Base-by-base conservation (phyloP, 2,888 invertebrate species). In the Caenorhabditis japonica region DNA sequence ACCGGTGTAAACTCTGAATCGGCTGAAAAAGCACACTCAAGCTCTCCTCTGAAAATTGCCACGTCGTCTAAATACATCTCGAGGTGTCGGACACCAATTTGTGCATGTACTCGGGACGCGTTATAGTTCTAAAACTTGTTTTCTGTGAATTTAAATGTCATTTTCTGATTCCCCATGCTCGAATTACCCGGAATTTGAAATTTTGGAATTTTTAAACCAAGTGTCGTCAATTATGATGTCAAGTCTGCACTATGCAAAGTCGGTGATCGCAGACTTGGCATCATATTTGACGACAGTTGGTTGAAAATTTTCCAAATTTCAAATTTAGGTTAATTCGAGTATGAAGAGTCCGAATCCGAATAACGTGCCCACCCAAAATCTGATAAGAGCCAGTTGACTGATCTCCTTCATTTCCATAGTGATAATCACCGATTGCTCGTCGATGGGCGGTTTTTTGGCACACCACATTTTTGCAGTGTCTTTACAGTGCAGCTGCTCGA, bases 71-170 rank as follows among this genome's bases (percentile, higher is more conserved):
- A 52, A 39, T 13, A 21, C 38, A 94, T 92, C 72, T 92, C 91
- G 12, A 93, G 89, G 83, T 93, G 90, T 81, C 91, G 91, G 5
- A 92, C 92, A 47, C 94, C 94, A 69, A 93, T 91, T 64, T 92
- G 91, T 0, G 93, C 93, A 88, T 94, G 92, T 80, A 94, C 93
- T 71, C 94, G 90, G 0, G 94, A 94, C 88, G 94, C 94, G 88
- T 94, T 94, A 88, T 94, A 94, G 88, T 94, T 94, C 94, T 94
- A 88, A 43, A 87, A 80, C 8, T 13, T 44, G 39, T 44, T 23
- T 46, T 38, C 44, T 15, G 13, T 38, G 13, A 39, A 1, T n/a
- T n/a, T n/a, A n/a, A n/a, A n/a, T n/a, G n/a, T n/a, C n/a, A n/a
- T n/a, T n/a, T n/a, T n/a, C n/a, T n/a, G n/a, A n/a, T n/a, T n/a